phyloP scores from a whole-genome alignment of 2,113 vertebrate species.

The Prionailurus bengalensis region DNA sequence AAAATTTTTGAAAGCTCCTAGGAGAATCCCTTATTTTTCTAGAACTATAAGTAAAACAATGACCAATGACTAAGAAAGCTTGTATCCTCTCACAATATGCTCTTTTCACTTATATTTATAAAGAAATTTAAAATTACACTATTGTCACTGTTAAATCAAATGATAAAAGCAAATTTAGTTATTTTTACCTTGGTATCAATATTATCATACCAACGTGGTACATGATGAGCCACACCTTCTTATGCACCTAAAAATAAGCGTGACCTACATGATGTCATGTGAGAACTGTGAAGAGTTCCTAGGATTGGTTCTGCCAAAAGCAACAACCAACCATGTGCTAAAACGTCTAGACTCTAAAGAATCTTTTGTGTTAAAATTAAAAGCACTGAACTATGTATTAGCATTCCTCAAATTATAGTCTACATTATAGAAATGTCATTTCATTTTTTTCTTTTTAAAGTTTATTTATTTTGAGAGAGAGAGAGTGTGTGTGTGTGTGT shows the following conservation, averaged over 20 bases:
- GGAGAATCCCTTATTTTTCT: not conserved
- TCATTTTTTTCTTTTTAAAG: too few relatives aligned
- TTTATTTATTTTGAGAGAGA: too few relatives aligned
- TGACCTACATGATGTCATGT: not conserved
- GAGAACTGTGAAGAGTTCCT: not conserved
- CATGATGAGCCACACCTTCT: not conserved
- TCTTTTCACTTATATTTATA: not conserved
- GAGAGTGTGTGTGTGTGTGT: too few relatives aligned
- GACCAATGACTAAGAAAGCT: not conserved
- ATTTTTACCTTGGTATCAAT: not conserved
- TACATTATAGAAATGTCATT: not conserved
- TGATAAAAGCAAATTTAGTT: not conserved
- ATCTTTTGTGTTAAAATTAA: slow-evolving; percentile 2
- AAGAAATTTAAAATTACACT: not conserved
- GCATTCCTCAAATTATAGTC: not conserved
- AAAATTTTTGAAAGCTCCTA: not conserved
- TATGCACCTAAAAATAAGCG: not conserved
- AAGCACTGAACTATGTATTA: not conserved
- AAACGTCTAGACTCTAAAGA: not conserved
- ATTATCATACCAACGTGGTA: not conserved
- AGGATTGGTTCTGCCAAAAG: not conserved
- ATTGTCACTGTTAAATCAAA: not conserved
- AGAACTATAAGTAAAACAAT: not conserved
- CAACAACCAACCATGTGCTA: not conserved
- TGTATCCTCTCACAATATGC: not conserved